Base-by-base conservation (phyloP, 2,888 invertebrate species). In the Himalopsyche anomala region DNA sequence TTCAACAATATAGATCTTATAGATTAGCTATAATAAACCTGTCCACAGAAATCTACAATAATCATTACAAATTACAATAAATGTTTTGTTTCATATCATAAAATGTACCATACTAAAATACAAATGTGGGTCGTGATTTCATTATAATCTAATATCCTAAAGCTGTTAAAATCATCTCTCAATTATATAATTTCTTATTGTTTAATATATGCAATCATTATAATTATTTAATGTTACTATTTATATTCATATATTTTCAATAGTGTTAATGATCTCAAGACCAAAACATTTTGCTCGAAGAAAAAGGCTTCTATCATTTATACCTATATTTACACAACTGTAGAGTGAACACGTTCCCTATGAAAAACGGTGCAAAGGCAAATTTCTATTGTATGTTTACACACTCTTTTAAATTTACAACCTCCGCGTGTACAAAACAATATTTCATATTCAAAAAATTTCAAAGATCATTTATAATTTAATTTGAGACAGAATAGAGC, bases 1-100 rank as follows among this genome's bases (percentile, higher is more conserved):
- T 92, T 91, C 92, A 92, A 92, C 92, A 92, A 92, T 92, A 92
- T 92, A 92, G 91, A 92, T 92, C 92, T 91, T 91, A 91, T 87
- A 88, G 85, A 88, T 87, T 89, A 92, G 90, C 92, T 91, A 92
- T 89, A 88, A 88, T 92, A 91, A 74, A 92, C 92, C 92, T 91
- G 91, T 92, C 92, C 92, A 92, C 92, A 92, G 91, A 89, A 88
- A 88, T 88, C 87, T 88, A 88, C 88, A 88, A 87, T 86, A 87
- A 88, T 87, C 85, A 87, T 86, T 88, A 88, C 88, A 88, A 87
- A 88, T 86, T 88, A 88, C 88, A 74, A 88, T 88, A 82, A 62
- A 82, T 74, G 82, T 82, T 84, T 69, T 79, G 36, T 80, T 86
- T 83, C 81, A 55, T 86, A 74, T 82, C 40, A 79, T 83, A 79